phyloP scores from a whole-genome alignment of 2,797 vertebrate genomes.

The Melopsittacus undulatus region DNA sequence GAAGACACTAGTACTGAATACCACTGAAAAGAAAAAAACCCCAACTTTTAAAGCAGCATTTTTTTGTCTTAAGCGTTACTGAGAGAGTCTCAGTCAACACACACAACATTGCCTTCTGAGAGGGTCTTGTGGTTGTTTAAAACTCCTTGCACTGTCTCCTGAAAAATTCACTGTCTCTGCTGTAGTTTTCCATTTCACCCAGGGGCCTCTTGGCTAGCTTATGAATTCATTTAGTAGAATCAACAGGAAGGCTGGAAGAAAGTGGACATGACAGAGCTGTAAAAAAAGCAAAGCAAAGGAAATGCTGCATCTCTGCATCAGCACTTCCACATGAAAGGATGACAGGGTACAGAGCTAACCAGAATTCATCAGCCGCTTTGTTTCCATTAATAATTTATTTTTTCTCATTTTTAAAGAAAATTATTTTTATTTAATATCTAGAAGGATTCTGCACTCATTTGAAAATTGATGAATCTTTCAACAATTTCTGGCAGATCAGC shows the following conservation, averaged over 20 bases:
- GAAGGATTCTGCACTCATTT: not conserved
- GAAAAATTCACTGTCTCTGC: slow-evolving; percentile 26
- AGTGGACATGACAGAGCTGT: slow-evolving; percentile 32
- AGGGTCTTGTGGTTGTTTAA: slow-evolving; percentile 26
- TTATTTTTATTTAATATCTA: not conserved
- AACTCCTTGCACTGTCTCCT: slow-evolving; percentile 18
- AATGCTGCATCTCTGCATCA: not conserved
- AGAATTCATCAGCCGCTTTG: not conserved
- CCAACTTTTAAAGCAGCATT: not conserved
- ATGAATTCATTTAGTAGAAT: slow-evolving; percentile 38
- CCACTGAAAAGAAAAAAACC: not conserved
- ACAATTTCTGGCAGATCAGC: slow-evolving; percentile 2
- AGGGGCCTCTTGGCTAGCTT: not conserved
- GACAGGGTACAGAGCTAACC: slow-evolving; percentile 15
- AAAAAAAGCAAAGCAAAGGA: slow-evolving; percentile 8
- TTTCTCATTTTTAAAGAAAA: slow-evolving; percentile 13
- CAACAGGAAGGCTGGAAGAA: slow-evolving; percentile 23
- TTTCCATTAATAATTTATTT: slow-evolving; percentile 37
- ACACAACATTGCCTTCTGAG: not conserved
- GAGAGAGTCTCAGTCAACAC: not conserved
- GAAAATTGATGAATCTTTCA: slow-evolving; percentile 18
- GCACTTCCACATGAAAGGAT: slow-evolving; percentile 37
- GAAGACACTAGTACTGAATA: not conserved
- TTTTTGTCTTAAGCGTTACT: not conserved
- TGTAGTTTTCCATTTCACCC: slow-evolving; percentile 48